Base-by-base conservation (phyloP, 2,113 vertebrate genomes). In the Phocoena phocoena region DNA sequence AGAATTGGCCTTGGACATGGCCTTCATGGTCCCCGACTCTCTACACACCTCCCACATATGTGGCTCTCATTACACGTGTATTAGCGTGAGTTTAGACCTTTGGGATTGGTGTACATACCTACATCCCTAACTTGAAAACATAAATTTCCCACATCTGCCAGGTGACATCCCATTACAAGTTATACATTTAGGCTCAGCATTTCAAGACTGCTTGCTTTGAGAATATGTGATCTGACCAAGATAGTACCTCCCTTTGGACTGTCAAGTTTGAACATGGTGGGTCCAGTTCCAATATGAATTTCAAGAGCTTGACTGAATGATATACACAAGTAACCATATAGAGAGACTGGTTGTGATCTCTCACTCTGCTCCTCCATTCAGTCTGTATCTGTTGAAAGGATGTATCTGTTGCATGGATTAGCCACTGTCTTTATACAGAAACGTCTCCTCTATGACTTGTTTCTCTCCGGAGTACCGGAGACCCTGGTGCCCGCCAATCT, bases 131-230 rank as follows among this genome's bases (percentile, higher is more conserved):
- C 21, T 79, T 74, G 82, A 92, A 92, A 81, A 63, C 17, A 58
- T 62, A 41, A 47, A 68, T 77, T 85, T 92, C 68, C 31, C 13
- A 38, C 60, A 85, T 80, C 95, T 98, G 73, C 92, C 97, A 98
- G 98, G 95, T 97, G 98, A 98, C 92, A 96, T 71, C 95, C 87
- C 73, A 6, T 36, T 92, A 97, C 90, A 96, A 91, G 93, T 44
- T 53, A 90, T 31, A 36, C 38, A 12, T 33, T 15, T 6, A 47
- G 25, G 6, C 1, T 44, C 6, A 3, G 28, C 8, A 23, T 77
- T 65, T 76, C 73, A 88, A 60, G 44, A 47, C 33, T 2, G 26
- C 11, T n/a, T n/a, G n/a, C 67, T 76, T 68, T 94, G 53, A 89
- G 25, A 20, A n/a, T 44, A 31, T 33, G 58, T 73, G 15, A 18